phyloP scores from a whole-genome alignment of 2,888 invertebrate genomes.

The Dryocosmus kuriphilus region DNA sequence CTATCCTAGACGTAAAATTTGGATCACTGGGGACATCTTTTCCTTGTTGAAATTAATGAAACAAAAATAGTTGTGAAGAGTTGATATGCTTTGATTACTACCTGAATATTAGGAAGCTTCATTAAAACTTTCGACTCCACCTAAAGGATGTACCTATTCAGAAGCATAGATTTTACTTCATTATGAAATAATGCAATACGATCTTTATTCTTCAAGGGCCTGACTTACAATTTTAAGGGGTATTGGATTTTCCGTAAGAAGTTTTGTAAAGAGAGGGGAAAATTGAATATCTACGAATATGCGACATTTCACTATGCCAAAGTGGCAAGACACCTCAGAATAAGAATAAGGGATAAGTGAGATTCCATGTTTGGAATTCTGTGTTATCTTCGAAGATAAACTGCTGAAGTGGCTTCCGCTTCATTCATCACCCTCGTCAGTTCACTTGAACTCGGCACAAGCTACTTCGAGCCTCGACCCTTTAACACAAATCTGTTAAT shows the following conservation, averaged over 20 bases:
- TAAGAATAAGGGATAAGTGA: slow-evolving; percentile 30
- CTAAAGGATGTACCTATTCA: background rate
- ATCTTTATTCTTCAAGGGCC: no score
- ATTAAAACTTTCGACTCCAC: background rate
- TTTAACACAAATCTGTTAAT: slow-evolving; percentile 1
- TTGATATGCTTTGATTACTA: background rate
- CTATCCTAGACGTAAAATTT: no score
- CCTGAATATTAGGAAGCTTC: background rate
- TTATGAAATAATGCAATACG: background rate
- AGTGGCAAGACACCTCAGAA: slow-evolving; percentile 5
- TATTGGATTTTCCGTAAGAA: background rate
- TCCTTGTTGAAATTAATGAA: no score
- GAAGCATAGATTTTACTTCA: background rate
- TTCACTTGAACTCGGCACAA: slow-evolving; percentile 9
- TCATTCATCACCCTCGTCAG: slow-evolving; percentile 34
- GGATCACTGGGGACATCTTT: no score
- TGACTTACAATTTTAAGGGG: background rate
- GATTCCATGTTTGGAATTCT: slow-evolving; percentile 33
- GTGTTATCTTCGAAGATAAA: slow-evolving; percentile 30
- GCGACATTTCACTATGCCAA: background rate
- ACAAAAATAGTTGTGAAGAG: background rate
- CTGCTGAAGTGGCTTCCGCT: slow-evolving; percentile 29
- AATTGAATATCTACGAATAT: slow-evolving; percentile 3
- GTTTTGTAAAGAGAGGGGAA: background rate
- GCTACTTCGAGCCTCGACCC: slow-evolving; percentile 7